Evolutionary conservation across 2,888 invertebrate genomes (phyloP), one percentile per base, ranked within the genome.

Genomic region (Diarsia mendica): DNA sequence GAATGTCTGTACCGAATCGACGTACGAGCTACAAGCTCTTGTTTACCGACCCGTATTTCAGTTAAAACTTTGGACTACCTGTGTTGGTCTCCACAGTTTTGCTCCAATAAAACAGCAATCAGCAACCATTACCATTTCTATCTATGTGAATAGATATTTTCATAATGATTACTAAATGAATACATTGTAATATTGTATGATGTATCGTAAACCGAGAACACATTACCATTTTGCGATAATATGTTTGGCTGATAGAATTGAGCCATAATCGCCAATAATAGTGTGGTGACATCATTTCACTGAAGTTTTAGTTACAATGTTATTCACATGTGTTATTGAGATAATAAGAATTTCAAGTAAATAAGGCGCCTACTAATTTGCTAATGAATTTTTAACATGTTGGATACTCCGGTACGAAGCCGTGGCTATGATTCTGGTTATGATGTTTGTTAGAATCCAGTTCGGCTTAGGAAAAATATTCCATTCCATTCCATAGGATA

Each of bases 261-360:
- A 49, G 46, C 67, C 51, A 82, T 80, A 80, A 84, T 84, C 80
- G 77, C 71, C 77, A 70, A 80, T 77, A 66, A 77, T 77, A 83
- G 44, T 33, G 44, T 49, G 68, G 68, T 83, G 84, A 83, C 80
- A 83, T 83, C 84, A 83, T 84, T 63, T 55, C 33, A 51, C 44
- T 71, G 67, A 77, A 82, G 84, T 65, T 83, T 77, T 72, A 63
- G 84, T 83, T 80, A 83, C 82, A 76, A 51, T 80, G 48, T 72
- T 28, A 71, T 63, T 63, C 77, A 84, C 80, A 85, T 77, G 67
- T 75, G 74, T 75, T 84, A 75, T 67, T 74, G 69, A 58, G 63
- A 69, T 64, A 53, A 53, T 51, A 23, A 48, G 51, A 55, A 78
- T 73, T 69, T 73, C 49, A 69, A 67, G 39, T 18, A 33, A 72